Evolutionary conservation across 2,797 vertebrate species (phyloP), one percentile per base, ranked within the genome.

Genomic region (Dermochelys coriacea): DNA sequence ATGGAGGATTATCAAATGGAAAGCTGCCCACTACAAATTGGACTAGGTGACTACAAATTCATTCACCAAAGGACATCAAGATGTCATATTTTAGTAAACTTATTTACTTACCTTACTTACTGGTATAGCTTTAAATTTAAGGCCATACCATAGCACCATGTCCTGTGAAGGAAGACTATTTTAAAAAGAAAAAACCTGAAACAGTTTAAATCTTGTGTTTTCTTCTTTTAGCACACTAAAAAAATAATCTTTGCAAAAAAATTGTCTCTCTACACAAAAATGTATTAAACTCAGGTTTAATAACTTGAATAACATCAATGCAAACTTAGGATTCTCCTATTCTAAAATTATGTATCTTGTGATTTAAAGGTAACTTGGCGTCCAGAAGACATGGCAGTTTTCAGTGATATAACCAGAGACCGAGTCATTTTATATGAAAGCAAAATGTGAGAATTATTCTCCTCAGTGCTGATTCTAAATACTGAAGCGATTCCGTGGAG

Each of bases 381-480:
- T 57, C 78, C 89, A 4, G 80, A 59, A 78, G 85, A 34, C n/a
- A 54, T 25, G 37, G 19, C 37, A 71, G 10, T 71, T 41, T 71
- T 41, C 1, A 57, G 31, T 4, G 7, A 12, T 21, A 27, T 5
- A 68, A 59, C 61, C 37, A 49, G 47, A 88, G 25, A 84, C 14
- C 21, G 49, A 34, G 41, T 68, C 50, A 54, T 81, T 81, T 49
- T 27, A 75, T 61, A 57, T 21, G 23, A 75, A 87, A 74, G 18
- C 19, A 84, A 52, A 47, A 85, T 41, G 34, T 31, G 49, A 90
- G 84, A 91, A 52, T 93, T 91, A 78, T 80, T 89, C 41, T 89
- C 81, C 41, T 5, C 64, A 59, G 9, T 71, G 51, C 21, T 47
- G 45, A 71, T 89, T 61, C 57, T 85, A 87, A 92, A 89, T 31